Base-by-base conservation (phyloP, 2,797 vertebrate genomes). In the Danio albolineatus region DNA sequence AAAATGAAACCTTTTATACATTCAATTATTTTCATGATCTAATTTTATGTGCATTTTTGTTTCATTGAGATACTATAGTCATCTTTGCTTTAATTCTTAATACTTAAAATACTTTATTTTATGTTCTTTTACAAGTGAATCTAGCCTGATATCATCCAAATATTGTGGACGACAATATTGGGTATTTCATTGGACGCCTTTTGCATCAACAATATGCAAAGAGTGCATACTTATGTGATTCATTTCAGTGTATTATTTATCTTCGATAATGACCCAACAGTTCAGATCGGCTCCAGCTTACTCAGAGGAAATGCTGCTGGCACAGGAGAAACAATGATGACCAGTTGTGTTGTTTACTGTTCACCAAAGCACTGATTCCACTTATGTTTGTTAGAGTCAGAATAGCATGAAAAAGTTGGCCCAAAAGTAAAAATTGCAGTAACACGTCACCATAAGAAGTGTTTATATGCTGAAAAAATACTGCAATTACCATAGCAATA, bases 321-420 rank as follows among this genome's bases (percentile, higher is more conserved):
- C 87, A 80, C 38, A 56, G 75, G 46, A 83, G 83, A 86, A 88
- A 74, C 6, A 43, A 57, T 48, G 36, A 56, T 44, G 67, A 73
- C 77, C 73, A 49, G 9, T 43, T 39, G 49, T 48, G 38, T 89
- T 89, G 86, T 85, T 83, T 82, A 86, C 51, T 83, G 54, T 51
- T 41, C 17, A 28, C 28, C 87, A 89, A 86, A 85, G 87, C 88
- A 89, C 88, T 44, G 0, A 90, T 91, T 89, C 86, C 86, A 75
- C 44, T 69, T 57, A 38, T 57, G 19, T 78, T 78, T 64, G 14
- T 8, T 46, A 48, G 19, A 67, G 48, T 46, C 39, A 70, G 6
- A 36, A 51, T 53, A 44, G 8, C 62, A 67, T 67, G 39, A 66
- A 59, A 67, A 59, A 57, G 28, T 38, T 79, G 69, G 17, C 44